Conservation (phyloP, 92 coral and sea anemone genomes). For the Porites lobata region DNA sequence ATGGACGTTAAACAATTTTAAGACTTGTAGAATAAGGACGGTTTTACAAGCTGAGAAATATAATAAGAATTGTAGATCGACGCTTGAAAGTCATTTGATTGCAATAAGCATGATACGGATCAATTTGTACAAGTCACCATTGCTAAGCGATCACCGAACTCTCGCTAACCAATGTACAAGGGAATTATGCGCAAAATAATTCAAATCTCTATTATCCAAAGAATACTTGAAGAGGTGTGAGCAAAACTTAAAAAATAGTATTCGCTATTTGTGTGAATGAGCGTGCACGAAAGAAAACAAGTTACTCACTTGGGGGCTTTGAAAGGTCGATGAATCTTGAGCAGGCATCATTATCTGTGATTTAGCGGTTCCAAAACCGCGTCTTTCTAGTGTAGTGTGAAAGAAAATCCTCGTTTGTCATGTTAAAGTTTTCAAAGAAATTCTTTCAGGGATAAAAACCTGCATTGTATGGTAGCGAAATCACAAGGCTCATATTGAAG, state of each 20-base stretch:
- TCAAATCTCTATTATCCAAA: background rate
- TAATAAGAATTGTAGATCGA: too few relatives aligned
- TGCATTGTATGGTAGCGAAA: background rate
- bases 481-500: constrained; percentile 21
- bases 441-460: background rate
- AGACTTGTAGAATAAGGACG: background rate
- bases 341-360: constrained; percentile 52
- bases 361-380: constrained; percentile 14
- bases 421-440: background rate
- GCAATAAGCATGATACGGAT: background rate
- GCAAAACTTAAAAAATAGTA: background rate
- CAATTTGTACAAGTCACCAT: constrained; percentile 40
- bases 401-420: constrained; percentile 17
- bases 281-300: background rate
- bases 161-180: background rate
- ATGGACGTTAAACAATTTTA: background rate
- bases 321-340: constrained; percentile 28
- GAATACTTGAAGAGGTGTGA: background rate
- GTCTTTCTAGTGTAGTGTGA: background rate
- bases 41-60: too few relatives aligned
- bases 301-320: constrained; percentile 36
- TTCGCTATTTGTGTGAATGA: background rate
- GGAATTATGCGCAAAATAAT: constrained; percentile 3
- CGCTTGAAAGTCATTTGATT: too few relatives aligned
- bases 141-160: background rate